Evolutionary conservation across 2,113 vertebrate genomes (phyloP), one percentile per base, ranked within the genome.

Genomic region (Thermophis baileyi): DNA sequence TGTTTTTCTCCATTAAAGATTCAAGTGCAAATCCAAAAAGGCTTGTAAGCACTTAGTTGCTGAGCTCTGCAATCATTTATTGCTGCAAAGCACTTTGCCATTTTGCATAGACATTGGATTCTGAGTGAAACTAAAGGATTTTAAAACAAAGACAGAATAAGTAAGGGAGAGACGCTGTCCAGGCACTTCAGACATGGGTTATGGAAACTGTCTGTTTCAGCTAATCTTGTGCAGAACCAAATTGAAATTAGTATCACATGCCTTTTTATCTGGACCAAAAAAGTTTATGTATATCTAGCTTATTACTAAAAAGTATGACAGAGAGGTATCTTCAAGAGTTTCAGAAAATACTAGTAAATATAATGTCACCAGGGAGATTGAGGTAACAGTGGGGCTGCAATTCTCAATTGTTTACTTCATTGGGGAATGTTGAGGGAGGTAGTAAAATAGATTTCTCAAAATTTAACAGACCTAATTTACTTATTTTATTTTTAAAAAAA

Each of bases 141-240:
- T 87, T 53, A 95, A 93, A 88, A 89, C 25, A 27, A 30, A 50
- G 22, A 69, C 7, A 69, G 50, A 74, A 44, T 46, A 35, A 63
- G 49, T 85, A 85, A 88, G 25, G 55, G 16, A 46, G 6, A 40
- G 24, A 14, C 90, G 92, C 95, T 88, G 2, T 27, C 91, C 2
- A 44, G 24, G 92, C 92, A 86, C 89, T 93, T 54, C 85, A 91
- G 50, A 30, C 4, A 51, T 40, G 24, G 89, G 57, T 27, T 86
- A 49, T 0, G 12, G 18, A 94, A 95, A 95, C 89, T 86, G 86
- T 27, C 30, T 86, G 47, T 30, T 4, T 1, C 54, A 53, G 92
- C 27, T 91, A 54, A 95, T 93, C 89, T 74, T 69, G 87, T 50
- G 50, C 51, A 93, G 87, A 54, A 93, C 91, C 90, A 93, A 95